Evolutionary conservation across 2,113 vertebrate species (phyloP).

Genomic region (Serinus canaria): DNA sequence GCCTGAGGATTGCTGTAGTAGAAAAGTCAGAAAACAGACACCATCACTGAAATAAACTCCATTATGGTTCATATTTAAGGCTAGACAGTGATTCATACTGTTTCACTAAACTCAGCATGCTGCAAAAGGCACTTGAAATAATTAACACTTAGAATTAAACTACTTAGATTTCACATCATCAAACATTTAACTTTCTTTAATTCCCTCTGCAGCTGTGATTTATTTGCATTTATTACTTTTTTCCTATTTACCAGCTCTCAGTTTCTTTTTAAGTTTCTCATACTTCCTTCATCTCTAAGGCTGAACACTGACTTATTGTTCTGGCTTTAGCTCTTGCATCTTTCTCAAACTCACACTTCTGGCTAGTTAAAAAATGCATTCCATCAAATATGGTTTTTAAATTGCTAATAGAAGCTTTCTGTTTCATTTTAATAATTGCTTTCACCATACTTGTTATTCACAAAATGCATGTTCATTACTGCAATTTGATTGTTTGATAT

Average conservation of each 20-base stretch:
- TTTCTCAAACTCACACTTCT: constrained; percentile 20
- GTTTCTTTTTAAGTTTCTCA: constrained; percentile 31
- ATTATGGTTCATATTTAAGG: constrained; percentile 23
- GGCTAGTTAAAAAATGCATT: neutral
- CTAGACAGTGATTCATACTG: constrained; percentile 54
- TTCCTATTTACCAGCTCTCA: constrained; percentile 18
- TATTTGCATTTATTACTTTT: constrained; percentile 59
- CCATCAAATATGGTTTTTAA: constrained; percentile 10
- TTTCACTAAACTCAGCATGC: constrained; percentile 57
- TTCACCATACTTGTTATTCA: neutral
- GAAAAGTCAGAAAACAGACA: constrained; percentile 3
- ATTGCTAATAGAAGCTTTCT: constrained; percentile 15
- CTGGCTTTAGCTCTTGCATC: constrained; percentile 25
- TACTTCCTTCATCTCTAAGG: constrained; percentile 42
- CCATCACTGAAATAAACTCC: neutral
- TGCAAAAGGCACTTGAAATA: constrained; percentile 61
- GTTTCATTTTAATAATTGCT: constrained; percentile 21
- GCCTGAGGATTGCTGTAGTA: neutral
- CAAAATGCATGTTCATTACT: neutral
- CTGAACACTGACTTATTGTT: constrained; percentile 26
- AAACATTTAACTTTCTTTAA: constrained; percentile 59
- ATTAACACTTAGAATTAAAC: constrained; percentile 66
- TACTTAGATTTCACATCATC: constrained; percentile 59
- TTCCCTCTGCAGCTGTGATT: constrained; percentile 49
- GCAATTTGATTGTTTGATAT: neutral